Percentiles rank a stretch among this genome's conserved stretches.
These are phyloP conservation scores for Tribolium madens DNA, from an alignment of 1,140 invertebrate species.

Conservation along the genomic window DNA sequence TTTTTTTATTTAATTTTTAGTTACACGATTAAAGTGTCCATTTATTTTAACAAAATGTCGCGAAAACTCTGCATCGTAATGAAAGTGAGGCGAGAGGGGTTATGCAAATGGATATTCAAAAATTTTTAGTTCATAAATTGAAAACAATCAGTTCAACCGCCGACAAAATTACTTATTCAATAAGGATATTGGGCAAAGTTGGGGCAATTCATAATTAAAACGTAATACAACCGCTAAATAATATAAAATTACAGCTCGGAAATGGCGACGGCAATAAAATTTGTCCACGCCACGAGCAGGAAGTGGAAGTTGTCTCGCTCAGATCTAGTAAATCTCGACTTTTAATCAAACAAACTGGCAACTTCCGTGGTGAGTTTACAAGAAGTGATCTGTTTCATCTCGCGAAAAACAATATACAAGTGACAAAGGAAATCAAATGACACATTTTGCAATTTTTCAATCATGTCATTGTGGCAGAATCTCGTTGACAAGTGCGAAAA, in stretches of 20 bases:
- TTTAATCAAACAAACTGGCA: constrained; percentile 33
- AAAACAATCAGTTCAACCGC: background rate
- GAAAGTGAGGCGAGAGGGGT: background rate
- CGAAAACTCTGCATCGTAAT: background rate
- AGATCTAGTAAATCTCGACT: constrained; percentile 30
- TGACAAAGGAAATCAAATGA: constrained; percentile 1
- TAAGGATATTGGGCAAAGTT: constrained; percentile 5
- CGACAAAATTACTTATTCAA: constrained; percentile 23
- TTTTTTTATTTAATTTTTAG: background rate
- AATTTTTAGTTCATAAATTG: constrained; percentile 13
- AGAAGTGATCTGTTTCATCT: constrained; percentile 5
- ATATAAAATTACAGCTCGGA: constrained; percentile 28
- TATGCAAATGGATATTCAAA: constrained; percentile 11
- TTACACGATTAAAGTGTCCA: background rate
- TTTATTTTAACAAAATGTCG: background rate
- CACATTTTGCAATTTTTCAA: background rate
- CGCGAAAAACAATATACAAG: constrained; percentile 21
- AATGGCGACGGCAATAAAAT: constrained; percentile 32
- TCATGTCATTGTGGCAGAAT: background rate
- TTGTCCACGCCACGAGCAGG: constrained; percentile 22
- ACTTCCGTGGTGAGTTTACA: constrained; percentile 17
- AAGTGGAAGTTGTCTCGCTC: constrained; percentile 35
- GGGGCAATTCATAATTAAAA: constrained; percentile 34
- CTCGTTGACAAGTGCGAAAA: background rate
- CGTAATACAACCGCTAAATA: constrained; percentile 36